A percentile compares a stretch with the other conserved stretches of the same genome.
Evolutionary conservation across 2,797 vertebrate genomes (phyloP).

Genomic region (Phoebastria nigripes): DNA sequence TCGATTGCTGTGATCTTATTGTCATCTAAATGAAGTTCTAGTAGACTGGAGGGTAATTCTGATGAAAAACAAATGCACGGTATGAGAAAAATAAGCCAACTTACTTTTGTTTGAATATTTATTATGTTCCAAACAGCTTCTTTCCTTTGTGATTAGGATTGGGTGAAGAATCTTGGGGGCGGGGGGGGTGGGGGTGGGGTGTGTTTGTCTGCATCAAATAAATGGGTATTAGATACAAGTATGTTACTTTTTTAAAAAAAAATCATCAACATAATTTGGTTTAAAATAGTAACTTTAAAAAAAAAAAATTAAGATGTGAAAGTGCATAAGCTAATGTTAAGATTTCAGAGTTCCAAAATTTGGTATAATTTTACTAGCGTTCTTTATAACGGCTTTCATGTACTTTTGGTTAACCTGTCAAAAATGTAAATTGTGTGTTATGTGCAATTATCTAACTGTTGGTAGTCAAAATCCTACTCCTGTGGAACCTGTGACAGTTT

Average conservation of each 20-base stretch:
- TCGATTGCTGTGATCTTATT: conserved; percentile 93
- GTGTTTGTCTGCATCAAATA: neutral
- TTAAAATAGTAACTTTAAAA: neutral
- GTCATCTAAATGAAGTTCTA: conserved; percentile 91
- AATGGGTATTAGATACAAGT: neutral
- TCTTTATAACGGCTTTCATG: neutral
- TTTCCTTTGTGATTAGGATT: neutral
- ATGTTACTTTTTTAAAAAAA: neutral
- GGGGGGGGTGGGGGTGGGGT: too few relatives aligned
- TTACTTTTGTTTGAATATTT: neutral
- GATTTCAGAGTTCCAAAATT: neutral
- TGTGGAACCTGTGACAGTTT: neutral
- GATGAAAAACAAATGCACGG: neutral
- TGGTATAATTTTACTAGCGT: neutral
- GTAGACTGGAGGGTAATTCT: conserved; percentile 86
- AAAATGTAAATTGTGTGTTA: neutral
- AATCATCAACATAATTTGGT: neutral
- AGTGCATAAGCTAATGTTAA: neutral
- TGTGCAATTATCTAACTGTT: neutral
- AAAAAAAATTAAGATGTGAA: neutral
- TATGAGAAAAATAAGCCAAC: neutral
- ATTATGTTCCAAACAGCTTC: neutral
- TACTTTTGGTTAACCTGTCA: neutral
- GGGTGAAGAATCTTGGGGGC: neutral
- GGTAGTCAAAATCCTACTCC: neutral